Evolutionary conservation across 53 echinoderm and acorn worm genomes (phyloP), one percentile per base, ranked within the genome.

Genomic region (Actinopyga echinites): DNA sequence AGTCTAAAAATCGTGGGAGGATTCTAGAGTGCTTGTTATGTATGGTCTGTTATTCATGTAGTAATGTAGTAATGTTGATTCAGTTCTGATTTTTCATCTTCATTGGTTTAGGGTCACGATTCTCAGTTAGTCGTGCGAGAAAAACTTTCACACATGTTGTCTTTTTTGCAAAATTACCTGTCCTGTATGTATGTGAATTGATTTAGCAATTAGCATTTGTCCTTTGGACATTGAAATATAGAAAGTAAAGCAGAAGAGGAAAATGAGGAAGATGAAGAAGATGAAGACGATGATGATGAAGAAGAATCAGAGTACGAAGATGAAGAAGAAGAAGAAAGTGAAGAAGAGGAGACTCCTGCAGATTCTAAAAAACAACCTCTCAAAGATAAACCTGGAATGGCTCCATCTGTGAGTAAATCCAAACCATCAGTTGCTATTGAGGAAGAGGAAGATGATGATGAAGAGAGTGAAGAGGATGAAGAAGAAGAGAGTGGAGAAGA

Each of bases 301-400:
- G 95, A 87, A 1, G 83, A 87, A 23, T 89, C 86, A 56, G 95
- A 91, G 25, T 82, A 87, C 6, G 92, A 90, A 26, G 93, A 95
- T 19, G 93, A 95, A 5, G 89, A 89, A 36, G 84, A 89, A 33
- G 85, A 81, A 55, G 69, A 81, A 19, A 69, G 73, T 44, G 83
- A 68, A 30, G 35, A 55, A 30, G 69, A 44, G 45, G 83, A 40
- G 22, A 42, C 30, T 40, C 58, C 42, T 28, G 31, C 44, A 32
- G 69, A 22, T 26, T 53, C 29, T 67, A 62, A 69, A 38, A 26
- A 3, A 31, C 57, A 83, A 31, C 77, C 62, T 23, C 77, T 54
- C 7, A 57, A 78, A 38, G 61, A 62, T 8, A 36, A 68, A 26
- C 73, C 71, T 36, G 79, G 78, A 20, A 59, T 71, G 20, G 65